Evolutionary conservation across 2,888 invertebrate genomes (phyloP), one percentile per base, ranked within the genome.

Genomic region (Pterostichus niger): DNA sequence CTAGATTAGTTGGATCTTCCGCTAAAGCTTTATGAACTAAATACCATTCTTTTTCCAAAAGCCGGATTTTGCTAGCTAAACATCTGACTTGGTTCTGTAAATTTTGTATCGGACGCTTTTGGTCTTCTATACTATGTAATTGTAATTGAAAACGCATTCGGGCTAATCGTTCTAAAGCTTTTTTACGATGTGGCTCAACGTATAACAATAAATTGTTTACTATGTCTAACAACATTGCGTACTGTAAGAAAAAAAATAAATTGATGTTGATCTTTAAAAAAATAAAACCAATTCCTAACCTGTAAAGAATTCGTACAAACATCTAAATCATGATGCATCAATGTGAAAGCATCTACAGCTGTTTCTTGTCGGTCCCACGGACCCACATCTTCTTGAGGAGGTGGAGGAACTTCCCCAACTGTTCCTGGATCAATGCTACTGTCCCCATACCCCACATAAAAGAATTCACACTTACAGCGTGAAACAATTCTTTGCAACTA

Each of bases 271-370:
- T 24, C n/a, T n/a, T 24, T 2, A 24, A 1, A 24, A 24, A 3
- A 56, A 61, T 17, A 1, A 64, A n/a, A 13, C 11, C 11, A 31
- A 2, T 31, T 24, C 2, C 35, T 4, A 87, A 95, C 95, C 91
- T 95, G 96, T 85, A 97, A 88, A 0, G 98, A 97, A 91, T 98
- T 99, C 56, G 98, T 98, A 91, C 97, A 98, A n/a, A 98, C 98
- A 88, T 99, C 98, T 46, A 99, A 92, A 91, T 99, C 99, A 89
- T 99, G 97, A 91, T 99, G 99, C 94, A 99, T 98, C 73, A 99
- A 92, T 0, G 98, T 99, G 89, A 99, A 98, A 1, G 98, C 97
- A 91, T 99, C 99, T 64, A 98, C 97, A 0, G 98, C 97, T 84
- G 96, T 96, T 86, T 96, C 95, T 85, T 94, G 93, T 84, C 95